These are phyloP conservation scores for Paralinhomoeus sp. DNA, from an alignment of 2,888 invertebrate genomes.

Conservation along the genomic window DNA sequence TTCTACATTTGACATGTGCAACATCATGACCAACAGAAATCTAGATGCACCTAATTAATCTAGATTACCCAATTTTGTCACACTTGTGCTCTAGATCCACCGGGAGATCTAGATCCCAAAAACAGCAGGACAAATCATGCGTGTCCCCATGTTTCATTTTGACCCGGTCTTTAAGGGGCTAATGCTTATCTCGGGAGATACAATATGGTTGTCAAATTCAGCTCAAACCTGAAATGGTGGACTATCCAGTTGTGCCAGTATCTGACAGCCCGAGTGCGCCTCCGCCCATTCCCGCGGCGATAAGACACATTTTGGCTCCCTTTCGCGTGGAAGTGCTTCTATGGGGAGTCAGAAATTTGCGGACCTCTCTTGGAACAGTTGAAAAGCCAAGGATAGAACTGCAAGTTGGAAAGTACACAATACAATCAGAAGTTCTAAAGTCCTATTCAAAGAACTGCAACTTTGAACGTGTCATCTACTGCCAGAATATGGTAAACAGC, in stretches of 20 bases:
- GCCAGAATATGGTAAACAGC: conserved; percentile 28
- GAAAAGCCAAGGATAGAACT: conserved; percentile 30
- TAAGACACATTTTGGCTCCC: neutral
- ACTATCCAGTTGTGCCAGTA: neutral
- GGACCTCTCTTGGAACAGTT: conserved; percentile 18
- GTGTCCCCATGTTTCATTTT: no score
- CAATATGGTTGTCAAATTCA: no score
- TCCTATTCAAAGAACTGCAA: conserved; percentile 31
- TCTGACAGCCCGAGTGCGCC: neutral
- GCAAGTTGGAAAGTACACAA: conserved; percentile 30
- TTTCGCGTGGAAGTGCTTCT: conserved; percentile 19
- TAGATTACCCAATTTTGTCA: no score
- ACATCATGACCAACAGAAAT: no score
- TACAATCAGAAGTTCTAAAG: conserved; percentile 28
- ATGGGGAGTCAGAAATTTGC: conserved; percentile 32
- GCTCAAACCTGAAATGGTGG: neutral
- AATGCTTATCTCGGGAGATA: no score
- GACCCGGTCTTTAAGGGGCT: no score
- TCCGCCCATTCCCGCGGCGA: neutral
- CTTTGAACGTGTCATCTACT: conserved; percentile 30
- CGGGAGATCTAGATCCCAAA: no score
- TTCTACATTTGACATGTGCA: no score
- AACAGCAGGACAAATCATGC: no score
- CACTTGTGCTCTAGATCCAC: no score
- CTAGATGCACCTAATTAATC: no score